A percentile compares a stretch with the other conserved stretches of the same genome.
Conservation (phyloP, 2,113 vertebrate genomes). For the Semnornis frantzii region DNA sequence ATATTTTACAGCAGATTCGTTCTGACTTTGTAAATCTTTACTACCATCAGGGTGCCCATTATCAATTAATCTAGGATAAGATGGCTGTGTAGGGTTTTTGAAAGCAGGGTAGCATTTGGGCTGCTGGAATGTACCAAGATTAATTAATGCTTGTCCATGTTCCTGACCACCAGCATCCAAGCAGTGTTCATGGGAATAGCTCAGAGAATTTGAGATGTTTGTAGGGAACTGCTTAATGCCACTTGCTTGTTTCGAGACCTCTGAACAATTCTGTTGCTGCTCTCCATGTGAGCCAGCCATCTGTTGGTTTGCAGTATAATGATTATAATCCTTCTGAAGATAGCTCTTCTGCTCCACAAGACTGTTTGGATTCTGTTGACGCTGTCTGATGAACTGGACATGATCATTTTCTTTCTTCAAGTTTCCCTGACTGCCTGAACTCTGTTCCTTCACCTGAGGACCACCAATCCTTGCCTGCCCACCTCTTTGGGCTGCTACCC, state of each 20-base stretch:
- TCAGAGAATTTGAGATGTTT: background rate
- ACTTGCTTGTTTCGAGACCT: background rate
- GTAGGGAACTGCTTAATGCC: background rate
- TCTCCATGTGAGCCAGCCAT: background rate
- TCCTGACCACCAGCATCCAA: background rate
- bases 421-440: background rate
- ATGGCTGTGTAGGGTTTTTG: background rate
- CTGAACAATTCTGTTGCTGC: conserved; percentile 16
- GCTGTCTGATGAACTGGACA: background rate
- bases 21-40: conserved; percentile 18
- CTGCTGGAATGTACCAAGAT: conserved; percentile 5
- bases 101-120: background rate
- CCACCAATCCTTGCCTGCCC: background rate
- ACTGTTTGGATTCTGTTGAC: background rate
- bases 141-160: conserved; percentile 5
- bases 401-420: background rate
- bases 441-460: background rate
- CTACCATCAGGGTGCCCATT: rapidly evolving
- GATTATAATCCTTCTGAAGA: conserved; percentile 29
- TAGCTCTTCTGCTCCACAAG: background rate
- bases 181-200: background rate
- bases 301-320: conserved; percentile 10
- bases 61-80: background rate
- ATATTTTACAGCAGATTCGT: background rate
- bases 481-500: conserved; percentile 72